Percentiles rank a stretch among this genome's conserved stretches.
Evolutionary conservation across 1,140 invertebrate species (phyloP).

Genomic region (Penaeus japonicus): DNA sequence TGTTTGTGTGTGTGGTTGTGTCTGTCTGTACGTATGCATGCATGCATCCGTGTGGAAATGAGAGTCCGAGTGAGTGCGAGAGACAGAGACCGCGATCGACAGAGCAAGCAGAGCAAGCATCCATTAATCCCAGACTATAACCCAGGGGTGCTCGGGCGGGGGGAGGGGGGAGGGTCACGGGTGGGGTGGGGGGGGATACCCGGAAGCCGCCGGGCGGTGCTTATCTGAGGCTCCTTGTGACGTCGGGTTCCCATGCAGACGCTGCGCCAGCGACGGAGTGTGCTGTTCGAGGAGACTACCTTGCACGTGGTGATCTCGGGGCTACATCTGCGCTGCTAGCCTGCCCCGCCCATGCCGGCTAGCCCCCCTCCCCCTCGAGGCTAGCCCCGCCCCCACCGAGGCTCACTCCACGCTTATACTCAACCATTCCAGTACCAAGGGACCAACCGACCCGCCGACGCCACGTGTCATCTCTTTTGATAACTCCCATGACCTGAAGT

Average conservation of each 20-base stretch:
- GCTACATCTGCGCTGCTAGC: conserved; percentile 58
- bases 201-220: not conserved
- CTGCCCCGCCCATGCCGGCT: not conserved
- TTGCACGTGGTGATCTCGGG: conserved; percentile 56
- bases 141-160: too few species aligned
- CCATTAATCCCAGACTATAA: too few species aligned
- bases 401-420: conserved; percentile 38
- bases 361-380: conserved; percentile 60
- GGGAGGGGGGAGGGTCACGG: not conserved
- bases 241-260: conserved; percentile 52
- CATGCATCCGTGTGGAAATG: too few species aligned
- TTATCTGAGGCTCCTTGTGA: conserved; percentile 18
- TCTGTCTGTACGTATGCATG: too few species aligned
- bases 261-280: conserved; percentile 49
- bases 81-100: too few species aligned
- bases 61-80: too few species aligned
- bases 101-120: too few species aligned
- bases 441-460: conserved; percentile 37
- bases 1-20: too few species aligned
- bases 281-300: conserved; percentile 55
- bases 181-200: not conserved
- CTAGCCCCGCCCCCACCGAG: conserved; percentile 61
- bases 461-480: conserved; percentile 25
- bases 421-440: conserved; percentile 53
- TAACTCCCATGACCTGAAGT: conserved; percentile 35